Percentiles rank a stretch among this genome's conserved stretches.
Conservation (phyloP, 2,113 vertebrate genomes). For the Poecilia latipinna region DNA sequence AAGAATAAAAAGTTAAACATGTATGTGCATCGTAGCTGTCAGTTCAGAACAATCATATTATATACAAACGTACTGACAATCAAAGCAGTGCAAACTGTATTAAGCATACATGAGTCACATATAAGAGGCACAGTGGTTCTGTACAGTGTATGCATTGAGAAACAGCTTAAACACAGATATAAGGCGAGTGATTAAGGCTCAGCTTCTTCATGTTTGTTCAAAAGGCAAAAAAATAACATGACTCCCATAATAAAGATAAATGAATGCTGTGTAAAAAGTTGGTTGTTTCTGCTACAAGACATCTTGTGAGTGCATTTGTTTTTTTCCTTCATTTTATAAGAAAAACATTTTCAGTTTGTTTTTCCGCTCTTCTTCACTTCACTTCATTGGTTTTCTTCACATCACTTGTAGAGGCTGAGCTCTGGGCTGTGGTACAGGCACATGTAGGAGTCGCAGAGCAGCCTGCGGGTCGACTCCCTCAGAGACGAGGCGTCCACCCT, state of each 20-base stretch:
- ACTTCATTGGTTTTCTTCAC: background rate
- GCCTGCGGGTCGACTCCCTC: slow-evolving; percentile 71
- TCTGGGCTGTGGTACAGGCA: slow-evolving; percentile 86
- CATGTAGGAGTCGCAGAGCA: slow-evolving; percentile 88
- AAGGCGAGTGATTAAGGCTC: background rate
- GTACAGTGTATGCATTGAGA: slow-evolving; percentile 17
- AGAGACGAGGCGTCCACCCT: slow-evolving; percentile 73
- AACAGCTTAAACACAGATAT: background rate
- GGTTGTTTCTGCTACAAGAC: background rate
- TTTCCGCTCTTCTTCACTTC: too few species aligned
- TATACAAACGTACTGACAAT: slow-evolving; percentile 28
- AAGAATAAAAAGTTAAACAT: slow-evolving; percentile 27
- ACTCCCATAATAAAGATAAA: background rate
- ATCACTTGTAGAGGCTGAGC: slow-evolving; percentile 85
- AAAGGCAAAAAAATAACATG: background rate
- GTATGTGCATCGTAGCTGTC: slow-evolving; percentile 39
- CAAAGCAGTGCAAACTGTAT: slow-evolving; percentile 50
- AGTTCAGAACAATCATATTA: slow-evolving; percentile 13
- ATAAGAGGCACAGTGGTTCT: slow-evolving; percentile 34
- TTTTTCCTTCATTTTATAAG: background rate
- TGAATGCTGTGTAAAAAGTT: background rate
- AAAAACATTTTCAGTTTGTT: background rate
- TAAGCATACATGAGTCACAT: slow-evolving; percentile 12
- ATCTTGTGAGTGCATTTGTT: background rate
- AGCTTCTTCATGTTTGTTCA: slow-evolving; percentile 20